These are phyloP conservation scores for Melanostoma scalare DNA, from an alignment of 2,888 invertebrate species.

Conservation along the genomic window DNA sequence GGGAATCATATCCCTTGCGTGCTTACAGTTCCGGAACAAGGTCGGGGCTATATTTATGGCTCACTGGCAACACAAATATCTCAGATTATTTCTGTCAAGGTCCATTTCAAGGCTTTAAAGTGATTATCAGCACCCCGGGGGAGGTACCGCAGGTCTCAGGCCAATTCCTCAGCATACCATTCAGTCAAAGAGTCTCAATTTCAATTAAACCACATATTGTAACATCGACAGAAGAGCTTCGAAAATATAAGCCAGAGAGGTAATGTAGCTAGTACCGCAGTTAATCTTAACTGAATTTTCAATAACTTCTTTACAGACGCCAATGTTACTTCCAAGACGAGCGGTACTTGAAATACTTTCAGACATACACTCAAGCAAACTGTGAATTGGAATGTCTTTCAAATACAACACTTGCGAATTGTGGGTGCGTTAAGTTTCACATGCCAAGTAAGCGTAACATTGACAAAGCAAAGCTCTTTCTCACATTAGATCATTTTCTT, in stretches of 20 bases:
- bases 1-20: background rate
- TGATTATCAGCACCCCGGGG: background rate
- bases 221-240: background rate
- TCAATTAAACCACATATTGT: background rate
- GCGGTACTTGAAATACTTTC: conserved; percentile 84
- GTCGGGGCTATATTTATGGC: background rate
- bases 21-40: background rate
- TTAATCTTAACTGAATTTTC: background rate
- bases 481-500: conserved; percentile 80
- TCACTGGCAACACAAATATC: background rate
- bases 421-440: conserved; percentile 87
- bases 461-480: conserved; percentile 6
- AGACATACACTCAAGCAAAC: conserved; percentile 88
- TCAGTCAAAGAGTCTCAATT: background rate
- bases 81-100: background rate
- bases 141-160: background rate
- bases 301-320: background rate
- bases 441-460: conserved; percentile 84
- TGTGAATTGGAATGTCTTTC: conserved; percentile 89
- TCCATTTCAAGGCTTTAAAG: background rate
- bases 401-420: conserved; percentile 85
- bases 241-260: background rate
- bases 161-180: background rate
- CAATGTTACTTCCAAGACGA: conserved; percentile 2
- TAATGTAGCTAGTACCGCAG: background rate